These are phyloP conservation scores for Lagodon rhomboides DNA, from an alignment of 2,797 vertebrate species.

Conservation along the genomic window DNA sequence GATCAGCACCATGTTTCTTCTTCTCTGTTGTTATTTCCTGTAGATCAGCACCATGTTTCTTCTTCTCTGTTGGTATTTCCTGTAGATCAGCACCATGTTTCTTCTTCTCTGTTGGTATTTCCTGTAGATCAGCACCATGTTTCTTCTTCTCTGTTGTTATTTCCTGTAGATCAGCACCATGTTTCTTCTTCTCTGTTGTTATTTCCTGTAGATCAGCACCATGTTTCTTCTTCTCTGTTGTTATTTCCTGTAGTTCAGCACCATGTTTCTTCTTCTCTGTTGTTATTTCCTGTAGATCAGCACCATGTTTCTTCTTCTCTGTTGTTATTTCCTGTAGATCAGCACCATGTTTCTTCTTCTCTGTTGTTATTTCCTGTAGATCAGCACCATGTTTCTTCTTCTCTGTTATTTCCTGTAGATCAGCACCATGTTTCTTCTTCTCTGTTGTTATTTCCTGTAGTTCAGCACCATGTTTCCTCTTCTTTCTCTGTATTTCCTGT, in stretches of 20 bases:
- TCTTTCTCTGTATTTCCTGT: background rate
- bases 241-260: conserved; percentile 71
- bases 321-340: conserved; percentile 67
- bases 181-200: conserved; percentile 51
- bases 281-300: conserved; percentile 79
- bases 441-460: conserved; percentile 54
- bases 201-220: conserved; percentile 76
- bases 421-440: conserved; percentile 75
- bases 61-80: background rate
- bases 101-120: background rate
- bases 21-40: background rate
- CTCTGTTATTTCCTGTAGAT: conserved; percentile 66
- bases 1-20: conserved; percentile 81
- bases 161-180: conserved; percentile 82
- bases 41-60: conserved; percentile 69
- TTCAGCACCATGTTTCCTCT: conserved; percentile 49
- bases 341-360: conserved; percentile 80
- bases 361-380: conserved; percentile 60
- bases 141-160: conserved; percentile 54
- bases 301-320: conserved; percentile 67
- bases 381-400: conserved; percentile 81
- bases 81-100: conserved; percentile 83
- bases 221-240: conserved; percentile 63
- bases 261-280: too few relatives aligned
- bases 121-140: conserved; percentile 83